Base-by-base conservation (phyloP, 2,113 vertebrate species). In the Brienomyrus brachyistius region DNA sequence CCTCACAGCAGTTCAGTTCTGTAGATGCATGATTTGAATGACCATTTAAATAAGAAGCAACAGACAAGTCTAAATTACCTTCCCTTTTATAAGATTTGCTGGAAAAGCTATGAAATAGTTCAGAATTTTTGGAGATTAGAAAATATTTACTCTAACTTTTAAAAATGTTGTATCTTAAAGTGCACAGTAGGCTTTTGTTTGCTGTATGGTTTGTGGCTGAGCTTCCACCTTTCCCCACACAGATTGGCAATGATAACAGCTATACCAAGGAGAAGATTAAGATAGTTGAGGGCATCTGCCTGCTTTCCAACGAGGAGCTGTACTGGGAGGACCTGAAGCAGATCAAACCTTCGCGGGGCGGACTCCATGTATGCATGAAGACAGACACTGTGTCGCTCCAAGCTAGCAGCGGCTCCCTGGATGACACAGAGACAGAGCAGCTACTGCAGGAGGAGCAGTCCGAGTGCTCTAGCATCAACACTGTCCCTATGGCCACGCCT, bases 271-370 rank as follows among this genome's bases (percentile, higher is more conserved):
- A 99, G 95, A 99, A 99, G 96, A 98, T 99, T 94, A 98, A 97
- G 92, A 98, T 99, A 1, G 98, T 99, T 90, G 98, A 99, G 94
- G 98, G 98, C 2, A 98, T 99, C 93, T 98, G 97, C 92, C 97
- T 99, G 88, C 96, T 99, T 91, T 97, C 98, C 83, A 95, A 95
- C 35, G 97, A 99, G 0, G 97, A 98, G 89, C 96, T 97, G 0
- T 98, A 98, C 92, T 99, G 98, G 98, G 98, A 99, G 66, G 97
- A 99, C 94, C 96, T 99, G 15, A 98, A 98, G 93, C 98, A 99
- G 95, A 96, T 99, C 92, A 98, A 98, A 91, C 97, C 96, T 56
- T 98, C 97, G 2, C 95, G 98, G 11, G 97, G 97, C 74, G 97
- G 98, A 84, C 97, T 99, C n/a, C 98, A 99, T 0, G 95, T 98